Conservation (phyloP, 2,797 vertebrate species). For the Macroramphosus scolopax region DNA sequence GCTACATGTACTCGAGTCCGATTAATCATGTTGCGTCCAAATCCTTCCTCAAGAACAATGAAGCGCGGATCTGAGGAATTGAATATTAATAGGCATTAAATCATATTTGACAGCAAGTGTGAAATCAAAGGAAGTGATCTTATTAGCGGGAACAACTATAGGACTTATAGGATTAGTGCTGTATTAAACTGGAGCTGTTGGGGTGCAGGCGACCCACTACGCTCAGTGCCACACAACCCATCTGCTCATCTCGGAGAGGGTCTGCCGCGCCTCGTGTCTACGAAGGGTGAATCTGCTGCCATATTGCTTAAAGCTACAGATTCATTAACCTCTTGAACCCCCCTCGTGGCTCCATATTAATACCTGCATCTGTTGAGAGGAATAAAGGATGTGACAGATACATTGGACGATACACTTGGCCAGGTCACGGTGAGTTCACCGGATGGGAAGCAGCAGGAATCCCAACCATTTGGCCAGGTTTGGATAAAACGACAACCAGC, state of each 20-base stretch:
- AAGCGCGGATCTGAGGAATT: slow-evolving; percentile 7
- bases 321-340: slow-evolving; percentile 69
- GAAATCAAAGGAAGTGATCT: slow-evolving; percentile 24
- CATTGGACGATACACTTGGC: slow-evolving; percentile 26
- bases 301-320: slow-evolving; percentile 70
- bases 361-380: slow-evolving; percentile 68
- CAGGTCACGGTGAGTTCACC: slow-evolving; percentile 56
- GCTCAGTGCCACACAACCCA: slow-evolving; percentile 51
- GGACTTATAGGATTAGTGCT: slow-evolving; percentile 35
- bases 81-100: slow-evolving; percentile 40
- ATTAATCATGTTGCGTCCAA: slow-evolving; percentile 21
- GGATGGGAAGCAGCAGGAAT: slow-evolving; percentile 28
- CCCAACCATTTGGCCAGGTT: slow-evolving; percentile 31
- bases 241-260: slow-evolving; percentile 57
- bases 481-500: slow-evolving; percentile 15
- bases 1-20: slow-evolving; percentile 5
- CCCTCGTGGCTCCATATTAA: slow-evolving; percentile 59
- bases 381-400: slow-evolving; percentile 41
- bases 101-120: slow-evolving; percentile 35
- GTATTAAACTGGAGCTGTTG: slow-evolving; percentile 28
- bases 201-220: slow-evolving; percentile 13
- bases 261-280: slow-evolving; percentile 49
- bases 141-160: slow-evolving; percentile 35
- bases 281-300: slow-evolving; percentile 57
- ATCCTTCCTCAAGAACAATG: slow-evolving; percentile 23